These are phyloP conservation scores for Apogon talboti DNA, from an alignment of 2,797 vertebrate genomes.

Conservation along the genomic window DNA sequence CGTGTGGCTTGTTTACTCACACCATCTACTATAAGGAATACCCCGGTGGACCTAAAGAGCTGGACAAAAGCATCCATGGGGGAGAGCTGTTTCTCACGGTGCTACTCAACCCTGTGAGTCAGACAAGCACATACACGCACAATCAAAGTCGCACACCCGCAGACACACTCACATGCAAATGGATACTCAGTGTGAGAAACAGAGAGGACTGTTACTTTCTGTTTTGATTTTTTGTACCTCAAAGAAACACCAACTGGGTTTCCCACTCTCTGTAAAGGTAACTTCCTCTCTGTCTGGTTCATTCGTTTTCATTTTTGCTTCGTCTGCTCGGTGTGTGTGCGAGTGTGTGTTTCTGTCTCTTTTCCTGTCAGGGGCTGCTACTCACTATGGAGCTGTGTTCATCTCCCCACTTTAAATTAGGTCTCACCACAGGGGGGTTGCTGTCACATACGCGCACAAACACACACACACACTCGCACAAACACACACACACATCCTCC, in stretches of 20 bases:
- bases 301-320: conserved; percentile 41
- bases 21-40: conserved; percentile 99
- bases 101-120: conserved; percentile 95
- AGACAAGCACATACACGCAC: conserved; percentile 19
- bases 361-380: conserved; percentile 64
- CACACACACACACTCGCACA: conserved; percentile 13
- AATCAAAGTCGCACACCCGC: conserved; percentile 24
- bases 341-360: conserved; percentile 42
- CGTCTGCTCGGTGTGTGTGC: conserved; percentile 5
- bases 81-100: conserved; percentile 97
- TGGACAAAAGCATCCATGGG: conserved; percentile 96
- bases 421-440: conserved; percentile 76
- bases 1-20: conserved; percentile 97
- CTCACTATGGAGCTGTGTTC: conserved; percentile 71
- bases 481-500: conserved; percentile 16
- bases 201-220: conserved; percentile 28
- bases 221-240: conserved; percentile 48
- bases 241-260: conserved; percentile 49
- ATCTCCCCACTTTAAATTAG: conserved; percentile 82
- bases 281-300: conserved; percentile 54
- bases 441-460: conserved; percentile 56
- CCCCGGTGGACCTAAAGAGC: conserved; percentile 93
- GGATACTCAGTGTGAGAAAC: conserved; percentile 25
- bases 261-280: conserved; percentile 39
- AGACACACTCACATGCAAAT: conserved; percentile 8